phyloP scores from a whole-genome alignment of 2,888 invertebrate species.

The Embidobia sp. region DNA sequence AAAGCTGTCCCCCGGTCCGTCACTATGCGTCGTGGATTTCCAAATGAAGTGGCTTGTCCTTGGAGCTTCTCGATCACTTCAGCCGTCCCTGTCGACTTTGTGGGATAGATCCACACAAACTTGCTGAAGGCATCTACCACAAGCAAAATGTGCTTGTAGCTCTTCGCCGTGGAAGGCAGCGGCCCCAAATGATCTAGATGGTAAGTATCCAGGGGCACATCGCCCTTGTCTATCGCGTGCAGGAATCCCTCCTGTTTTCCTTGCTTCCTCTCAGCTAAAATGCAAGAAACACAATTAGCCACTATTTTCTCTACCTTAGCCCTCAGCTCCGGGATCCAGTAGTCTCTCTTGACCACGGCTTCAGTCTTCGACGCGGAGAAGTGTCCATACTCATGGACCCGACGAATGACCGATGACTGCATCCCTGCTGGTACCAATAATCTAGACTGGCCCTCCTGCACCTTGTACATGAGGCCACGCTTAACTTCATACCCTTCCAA shows the following conservation, averaged over 20 bases:
- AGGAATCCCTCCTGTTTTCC: neutral
- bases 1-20: slow-evolving; percentile 3
- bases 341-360: neutral
- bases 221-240: neutral
- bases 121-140: neutral
- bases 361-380: neutral
- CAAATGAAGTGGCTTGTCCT: neutral
- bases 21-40: slow-evolving; percentile 2
- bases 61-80: neutral
- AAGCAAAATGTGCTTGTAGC: neutral
- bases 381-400: neutral
- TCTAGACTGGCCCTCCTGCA: neutral
- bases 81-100: slow-evolving; percentile 6
- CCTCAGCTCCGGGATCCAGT: neutral
- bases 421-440: neutral
- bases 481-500: neutral
- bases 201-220: neutral
- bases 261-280: neutral
- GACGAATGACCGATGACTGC: neutral
- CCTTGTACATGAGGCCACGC: neutral
- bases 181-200: slow-evolving; percentile 4
- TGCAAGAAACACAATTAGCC: neutral
- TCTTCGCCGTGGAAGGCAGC: neutral
- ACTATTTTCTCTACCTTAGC: neutral
- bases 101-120: slow-evolving; percentile 1